Percentiles rank a stretch among this genome's conserved stretches.
phyloP scores from a whole-genome alignment of 2,113 vertebrate species.

The Sigmodon hispidus region DNA sequence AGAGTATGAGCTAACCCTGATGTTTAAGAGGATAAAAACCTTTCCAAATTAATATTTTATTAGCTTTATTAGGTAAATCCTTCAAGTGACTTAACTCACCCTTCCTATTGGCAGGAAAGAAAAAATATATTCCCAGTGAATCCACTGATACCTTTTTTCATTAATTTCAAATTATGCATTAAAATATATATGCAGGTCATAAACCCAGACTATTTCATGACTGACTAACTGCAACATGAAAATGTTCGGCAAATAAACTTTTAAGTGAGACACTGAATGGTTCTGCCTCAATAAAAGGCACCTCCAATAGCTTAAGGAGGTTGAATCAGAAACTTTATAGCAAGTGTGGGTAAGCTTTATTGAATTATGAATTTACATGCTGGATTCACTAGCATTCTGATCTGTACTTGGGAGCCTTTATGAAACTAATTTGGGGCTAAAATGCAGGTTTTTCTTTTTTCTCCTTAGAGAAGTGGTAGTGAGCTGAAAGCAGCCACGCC shows the following conservation, averaged over 20 bases:
- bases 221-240: slow-evolving; percentile 68
- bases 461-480: background rate
- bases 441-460: background rate
- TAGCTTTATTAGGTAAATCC: slow-evolving; percentile 42
- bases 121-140: slow-evolving; percentile 65
- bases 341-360: slow-evolving; percentile 52
- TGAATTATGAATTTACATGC: slow-evolving; percentile 27
- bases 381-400: background rate
- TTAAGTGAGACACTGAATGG: slow-evolving; percentile 74
- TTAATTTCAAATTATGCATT: slow-evolving; percentile 70
- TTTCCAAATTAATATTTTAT: slow-evolving; percentile 54
- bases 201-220: slow-evolving; percentile 76
- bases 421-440: slow-evolving; percentile 1
- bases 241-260: slow-evolving; percentile 80
- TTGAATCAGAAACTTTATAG: slow-evolving; percentile 68
- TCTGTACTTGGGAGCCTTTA: background rate
- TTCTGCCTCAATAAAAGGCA: slow-evolving; percentile 63
- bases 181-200: slow-evolving; percentile 70
- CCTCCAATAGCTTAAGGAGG: slow-evolving; percentile 65
- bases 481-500: background rate
- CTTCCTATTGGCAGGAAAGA: slow-evolving; percentile 38
- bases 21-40: background rate
- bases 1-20: background rate
- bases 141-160: slow-evolving; percentile 54
- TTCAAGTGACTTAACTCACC: slow-evolving; percentile 28